A percentile compares a stretch with the other conserved stretches of the same genome.
phyloP scores from a whole-genome alignment of 2,113 vertebrate species.

The Heloderma charlesbogerti region DNA sequence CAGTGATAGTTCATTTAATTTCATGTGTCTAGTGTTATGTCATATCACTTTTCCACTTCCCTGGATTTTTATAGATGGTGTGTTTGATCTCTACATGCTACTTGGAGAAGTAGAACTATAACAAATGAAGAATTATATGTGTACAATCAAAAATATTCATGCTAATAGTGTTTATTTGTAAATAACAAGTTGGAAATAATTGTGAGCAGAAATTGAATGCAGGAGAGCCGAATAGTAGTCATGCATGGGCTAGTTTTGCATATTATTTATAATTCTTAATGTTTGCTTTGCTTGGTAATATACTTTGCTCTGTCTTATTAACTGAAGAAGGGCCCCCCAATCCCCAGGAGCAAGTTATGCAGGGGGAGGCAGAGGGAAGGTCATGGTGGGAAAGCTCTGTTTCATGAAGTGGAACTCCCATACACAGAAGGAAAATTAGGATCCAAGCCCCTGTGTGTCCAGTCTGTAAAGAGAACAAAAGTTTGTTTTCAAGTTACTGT shows the following conservation, averaged over 20 bases:
- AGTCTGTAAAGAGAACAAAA: not conserved
- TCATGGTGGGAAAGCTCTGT: not conserved
- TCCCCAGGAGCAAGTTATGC: not conserved
- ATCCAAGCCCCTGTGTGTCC: not conserved
- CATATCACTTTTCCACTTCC: constrained; percentile 4
- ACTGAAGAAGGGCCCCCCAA: not conserved
- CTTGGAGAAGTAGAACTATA: not conserved
- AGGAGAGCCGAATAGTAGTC: not conserved
- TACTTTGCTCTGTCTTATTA: not conserved
- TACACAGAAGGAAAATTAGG: not conserved
- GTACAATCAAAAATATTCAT: not conserved
- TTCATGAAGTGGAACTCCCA: not conserved
- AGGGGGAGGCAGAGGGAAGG: not conserved
- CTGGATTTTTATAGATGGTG: not conserved
- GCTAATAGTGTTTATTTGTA: not conserved
- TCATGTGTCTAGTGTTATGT: constrained; percentile 20
- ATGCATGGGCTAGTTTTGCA: not conserved
- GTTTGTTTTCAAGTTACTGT: not conserved
- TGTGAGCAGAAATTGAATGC: not conserved
- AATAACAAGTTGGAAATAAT: constrained; percentile 1
- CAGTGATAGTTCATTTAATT: constrained; percentile 26
- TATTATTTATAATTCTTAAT: not conserved
- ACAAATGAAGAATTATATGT: not conserved
- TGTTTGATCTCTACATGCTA: constrained; percentile 15
- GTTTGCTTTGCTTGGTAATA: too few relatives aligned